phyloP scores from a whole-genome alignment of 2,888 invertebrate species.

The Melitaea athalia region DNA sequence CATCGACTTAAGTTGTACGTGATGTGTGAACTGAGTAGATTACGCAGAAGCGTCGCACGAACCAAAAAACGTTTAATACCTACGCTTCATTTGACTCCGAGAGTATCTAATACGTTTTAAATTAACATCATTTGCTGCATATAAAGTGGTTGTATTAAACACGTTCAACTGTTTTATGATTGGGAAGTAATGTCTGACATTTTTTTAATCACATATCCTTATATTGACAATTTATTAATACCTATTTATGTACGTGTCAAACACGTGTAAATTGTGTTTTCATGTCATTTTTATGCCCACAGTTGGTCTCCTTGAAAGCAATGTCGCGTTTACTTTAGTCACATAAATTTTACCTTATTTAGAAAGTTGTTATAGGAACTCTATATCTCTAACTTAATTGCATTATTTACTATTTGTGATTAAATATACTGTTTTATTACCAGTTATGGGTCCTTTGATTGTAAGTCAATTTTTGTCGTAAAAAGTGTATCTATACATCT shows the following conservation, averaged over 20 bases:
- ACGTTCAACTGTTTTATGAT: not conserved
- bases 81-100: conserved; percentile 38
- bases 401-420: conserved; percentile 29
- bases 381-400: conserved; percentile 30
- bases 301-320: conserved; percentile 27
- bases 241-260: not conserved
- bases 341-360: conserved; percentile 33
- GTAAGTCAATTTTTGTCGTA: conserved; percentile 4
- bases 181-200: not conserved
- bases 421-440: conserved; percentile 17
- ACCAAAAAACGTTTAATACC: conserved; percentile 35
- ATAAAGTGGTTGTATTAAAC: not conserved
- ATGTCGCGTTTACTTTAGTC: conserved; percentile 21
- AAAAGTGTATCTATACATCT: not conserved
- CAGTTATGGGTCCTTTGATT: conserved; percentile 17
- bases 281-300: conserved; percentile 18
- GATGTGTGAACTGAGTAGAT: conserved; percentile 59
- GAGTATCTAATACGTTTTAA: conserved; percentile 18
- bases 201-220: not conserved
- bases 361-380: conserved; percentile 26
- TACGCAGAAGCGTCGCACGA: conserved; percentile 49
- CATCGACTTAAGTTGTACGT: conserved; percentile 60
- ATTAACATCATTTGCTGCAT: not conserved
- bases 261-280: not conserved
- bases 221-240: not conserved